phyloP scores from a whole-genome alignment of 2,797 vertebrate genomes.

The Delichon dasypus region DNA sequence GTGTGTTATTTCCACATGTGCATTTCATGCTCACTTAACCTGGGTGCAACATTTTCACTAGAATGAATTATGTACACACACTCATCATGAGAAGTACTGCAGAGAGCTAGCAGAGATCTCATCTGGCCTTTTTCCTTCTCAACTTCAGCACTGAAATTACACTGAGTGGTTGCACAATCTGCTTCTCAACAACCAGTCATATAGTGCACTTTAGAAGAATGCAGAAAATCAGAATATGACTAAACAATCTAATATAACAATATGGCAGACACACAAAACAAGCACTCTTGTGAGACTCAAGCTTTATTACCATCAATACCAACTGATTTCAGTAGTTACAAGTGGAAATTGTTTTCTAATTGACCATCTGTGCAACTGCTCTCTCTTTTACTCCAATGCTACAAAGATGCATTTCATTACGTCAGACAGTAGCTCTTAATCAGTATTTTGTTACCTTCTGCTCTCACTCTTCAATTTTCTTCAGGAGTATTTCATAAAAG shows the following conservation, averaged over 20 bases:
- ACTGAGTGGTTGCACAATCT: neutral
- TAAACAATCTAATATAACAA: conserved; percentile 1
- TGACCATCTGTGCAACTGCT: conserved; percentile 39
- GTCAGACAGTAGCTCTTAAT: neutral
- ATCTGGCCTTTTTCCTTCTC: neutral
- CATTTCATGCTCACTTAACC: neutral
- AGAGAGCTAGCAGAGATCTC: neutral
- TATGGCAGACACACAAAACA: neutral
- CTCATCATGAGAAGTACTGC: neutral
- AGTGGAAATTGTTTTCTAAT: conserved; percentile 46
- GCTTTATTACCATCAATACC: conserved; percentile 33
- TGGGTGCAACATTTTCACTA: neutral
- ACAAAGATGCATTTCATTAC: neutral
- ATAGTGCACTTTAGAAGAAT: neutral
- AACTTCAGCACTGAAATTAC: neutral
- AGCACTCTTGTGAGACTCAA: neutral
- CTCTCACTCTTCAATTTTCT: neutral
- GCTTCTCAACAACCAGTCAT: neutral
- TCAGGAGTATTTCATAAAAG: neutral
- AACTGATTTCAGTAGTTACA: conserved; percentile 43
- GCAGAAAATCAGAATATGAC: neutral
- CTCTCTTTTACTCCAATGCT: neutral
- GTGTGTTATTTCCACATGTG: neutral
- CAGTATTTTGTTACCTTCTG: neutral
- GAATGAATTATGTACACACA: neutral